Evolutionary conservation across 2,113 vertebrate species (phyloP).

Genomic region (Spermophilus dauricus): DNA sequence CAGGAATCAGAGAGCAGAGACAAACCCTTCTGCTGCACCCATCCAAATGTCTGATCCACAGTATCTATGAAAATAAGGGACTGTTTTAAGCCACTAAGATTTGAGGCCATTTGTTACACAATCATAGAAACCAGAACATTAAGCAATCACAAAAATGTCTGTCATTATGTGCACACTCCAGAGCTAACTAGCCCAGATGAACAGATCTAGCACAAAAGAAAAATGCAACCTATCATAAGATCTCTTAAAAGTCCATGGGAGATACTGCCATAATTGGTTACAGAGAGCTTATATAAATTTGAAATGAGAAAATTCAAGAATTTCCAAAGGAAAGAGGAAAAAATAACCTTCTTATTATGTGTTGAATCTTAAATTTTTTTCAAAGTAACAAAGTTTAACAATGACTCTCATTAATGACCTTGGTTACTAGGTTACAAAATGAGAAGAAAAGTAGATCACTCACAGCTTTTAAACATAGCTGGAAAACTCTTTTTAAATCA

Average conservation of each 20-base stretch:
- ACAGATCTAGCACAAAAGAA: not conserved
- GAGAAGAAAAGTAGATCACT: slow-evolving; percentile 16
- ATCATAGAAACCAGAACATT: not conserved
- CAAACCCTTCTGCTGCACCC: not conserved
- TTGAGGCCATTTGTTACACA: not conserved
- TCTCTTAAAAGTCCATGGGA: slow-evolving; percentile 10
- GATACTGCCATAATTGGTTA: not conserved
- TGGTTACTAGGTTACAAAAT: slow-evolving; percentile 60
- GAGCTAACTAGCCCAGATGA: not conserved
- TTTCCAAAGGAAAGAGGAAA: slow-evolving; percentile 20
- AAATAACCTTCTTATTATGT: not conserved
- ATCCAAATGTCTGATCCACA: not conserved
- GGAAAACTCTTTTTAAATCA: not conserved
- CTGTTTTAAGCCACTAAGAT: not conserved
- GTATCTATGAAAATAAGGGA: not conserved
- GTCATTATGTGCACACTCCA: not conserved
- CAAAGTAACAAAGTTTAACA: not conserved
- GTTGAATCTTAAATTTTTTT: not conserved
- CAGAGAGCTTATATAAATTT: not conserved
- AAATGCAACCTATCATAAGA: not conserved
- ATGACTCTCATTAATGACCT: slow-evolving; percentile 20
- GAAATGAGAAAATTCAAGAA: slow-evolving; percentile 53
- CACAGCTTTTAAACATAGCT: slow-evolving; percentile 13
- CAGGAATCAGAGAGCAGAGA: not conserved
- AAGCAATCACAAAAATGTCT: slow-evolving; percentile 31